Base-by-base conservation (phyloP, 2,797 vertebrate genomes). In the Falco peregrinus region DNA sequence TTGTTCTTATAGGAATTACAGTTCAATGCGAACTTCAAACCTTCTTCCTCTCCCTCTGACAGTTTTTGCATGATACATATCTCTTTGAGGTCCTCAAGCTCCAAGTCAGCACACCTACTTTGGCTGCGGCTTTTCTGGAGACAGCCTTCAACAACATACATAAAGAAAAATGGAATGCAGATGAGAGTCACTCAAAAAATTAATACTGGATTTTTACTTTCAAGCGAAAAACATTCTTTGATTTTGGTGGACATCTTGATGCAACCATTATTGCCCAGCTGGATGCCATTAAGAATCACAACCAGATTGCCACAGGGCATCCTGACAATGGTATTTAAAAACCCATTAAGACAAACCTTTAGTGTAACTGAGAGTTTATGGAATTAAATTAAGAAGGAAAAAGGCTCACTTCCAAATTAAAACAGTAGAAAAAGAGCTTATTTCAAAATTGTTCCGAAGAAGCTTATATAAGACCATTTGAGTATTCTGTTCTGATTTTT, bases 321-420 rank as follows among this genome's bases (percentile, higher is more conserved):
- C 35, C 86, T 91, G 82, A 93, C 51, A 93, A 65, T 21, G 22
- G 39, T 88, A 65, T 91, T 96, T 95, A 84, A 95, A 96, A 96
- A 51, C 11, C 10, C 73, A 90, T 95, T 93, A 84, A 33, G 22
- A 70, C 16, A 82, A 95, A 95, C 51, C 54, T 79, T 90, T 28
- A 86, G 33, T 13, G 8, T 13, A 80, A 89, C 56, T 26, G 51
- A 81, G 59, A 87, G 25, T 50, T 89, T 80, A 77, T 54, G 45
- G 75, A 89, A 92, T 83, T 56, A 89, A 94, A 91, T 88, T 91
- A 63, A 63, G 84, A 51, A 87, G 33, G 26, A 33, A 88, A 87
- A 91, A 68, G 73, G 47, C n/a, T 88, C 21, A 51, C 43, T 95
- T 93, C 85, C 87, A 95, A 95, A 95, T 82, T 91, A 73, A 93